Percentiles rank a stretch among this genome's conserved stretches.
These are phyloP conservation scores for Epicampocera succincta DNA, from an alignment of 2,888 invertebrate species.

Conservation along the genomic window DNA sequence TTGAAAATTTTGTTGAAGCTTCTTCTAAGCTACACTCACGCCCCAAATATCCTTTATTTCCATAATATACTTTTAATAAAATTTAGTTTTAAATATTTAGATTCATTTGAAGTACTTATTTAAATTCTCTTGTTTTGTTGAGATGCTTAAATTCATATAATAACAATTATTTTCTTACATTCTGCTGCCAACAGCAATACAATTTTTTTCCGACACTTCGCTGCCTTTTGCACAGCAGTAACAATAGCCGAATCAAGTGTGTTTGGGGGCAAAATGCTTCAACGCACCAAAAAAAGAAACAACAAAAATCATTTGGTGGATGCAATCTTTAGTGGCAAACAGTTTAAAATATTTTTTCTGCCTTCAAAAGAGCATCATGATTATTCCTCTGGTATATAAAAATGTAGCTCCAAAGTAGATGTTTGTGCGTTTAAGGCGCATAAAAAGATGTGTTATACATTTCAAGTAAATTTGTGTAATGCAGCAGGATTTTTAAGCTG, in stretches of 20 bases:
- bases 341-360: not conserved
- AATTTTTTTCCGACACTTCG: constrained; percentile 33
- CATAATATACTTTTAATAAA: no score
- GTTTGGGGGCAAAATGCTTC: constrained; percentile 14
- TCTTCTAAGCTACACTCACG: no score
- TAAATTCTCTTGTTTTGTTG: constrained; percentile 1
- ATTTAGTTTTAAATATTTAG: no score
- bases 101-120: not conserved
- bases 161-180: constrained; percentile 27
- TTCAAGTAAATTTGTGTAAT: constrained; percentile 36
- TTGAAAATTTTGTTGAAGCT: no score
- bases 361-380: not conserved
- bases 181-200: constrained; percentile 19
- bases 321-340: not conserved
- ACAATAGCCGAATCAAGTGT: not conserved
- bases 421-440: constrained; percentile 35
- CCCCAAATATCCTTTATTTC: no score
- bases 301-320: not conserved
- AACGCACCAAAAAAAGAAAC: not conserved
- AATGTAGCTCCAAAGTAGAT: constrained; percentile 1
- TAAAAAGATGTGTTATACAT: constrained; percentile 30
- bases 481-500: constrained; percentile 21
- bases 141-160: constrained; percentile 21
- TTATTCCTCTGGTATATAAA: not conserved
- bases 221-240: constrained; percentile 6